These are phyloP conservation scores for Hydropsyche betteni DNA, from an alignment of 2,888 invertebrate genomes.

Conservation along the genomic window DNA sequence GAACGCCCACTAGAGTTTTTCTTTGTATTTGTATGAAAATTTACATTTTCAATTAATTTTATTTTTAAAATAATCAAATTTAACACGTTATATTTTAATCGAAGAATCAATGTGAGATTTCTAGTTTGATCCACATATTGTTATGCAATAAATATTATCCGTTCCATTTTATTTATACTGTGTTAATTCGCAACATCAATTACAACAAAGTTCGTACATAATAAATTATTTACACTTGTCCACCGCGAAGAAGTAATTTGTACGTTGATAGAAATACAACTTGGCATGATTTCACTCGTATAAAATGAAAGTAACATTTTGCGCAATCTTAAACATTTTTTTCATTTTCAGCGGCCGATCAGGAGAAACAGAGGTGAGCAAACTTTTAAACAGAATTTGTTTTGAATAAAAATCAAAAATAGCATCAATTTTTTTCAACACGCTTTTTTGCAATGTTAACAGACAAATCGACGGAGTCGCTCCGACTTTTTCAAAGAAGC, in stretches of 20 bases:
- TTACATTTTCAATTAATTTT: no score
- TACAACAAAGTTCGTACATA: slow-evolving; percentile 2
- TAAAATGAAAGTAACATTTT: slow-evolving; percentile 5
- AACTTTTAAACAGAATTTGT: background rate
- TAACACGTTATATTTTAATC: no score
- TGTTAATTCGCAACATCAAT: background rate
- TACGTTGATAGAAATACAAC: slow-evolving; percentile 3
- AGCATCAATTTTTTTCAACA: slow-evolving; percentile 4
- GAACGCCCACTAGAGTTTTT: background rate
- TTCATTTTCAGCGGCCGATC: slow-evolving; percentile 88
- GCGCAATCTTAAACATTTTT: background rate
- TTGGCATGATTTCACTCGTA: background rate
- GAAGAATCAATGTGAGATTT: no score
- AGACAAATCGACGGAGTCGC: slow-evolving; percentile 98
- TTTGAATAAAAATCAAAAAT: no score
- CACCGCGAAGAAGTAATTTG: background rate
- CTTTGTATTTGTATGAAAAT: background rate
- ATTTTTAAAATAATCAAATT: no score
- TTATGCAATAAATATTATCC: no score
- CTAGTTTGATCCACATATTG: no score
- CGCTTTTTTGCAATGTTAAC: slow-evolving; percentile 52
- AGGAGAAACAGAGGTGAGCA: slow-evolving; percentile 94
- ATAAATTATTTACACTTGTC: background rate
- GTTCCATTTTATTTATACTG: no score
- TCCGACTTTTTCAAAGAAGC: slow-evolving; percentile 97